phyloP scores from a whole-genome alignment of 2,888 invertebrate species.

The Euzophera pinguis region DNA sequence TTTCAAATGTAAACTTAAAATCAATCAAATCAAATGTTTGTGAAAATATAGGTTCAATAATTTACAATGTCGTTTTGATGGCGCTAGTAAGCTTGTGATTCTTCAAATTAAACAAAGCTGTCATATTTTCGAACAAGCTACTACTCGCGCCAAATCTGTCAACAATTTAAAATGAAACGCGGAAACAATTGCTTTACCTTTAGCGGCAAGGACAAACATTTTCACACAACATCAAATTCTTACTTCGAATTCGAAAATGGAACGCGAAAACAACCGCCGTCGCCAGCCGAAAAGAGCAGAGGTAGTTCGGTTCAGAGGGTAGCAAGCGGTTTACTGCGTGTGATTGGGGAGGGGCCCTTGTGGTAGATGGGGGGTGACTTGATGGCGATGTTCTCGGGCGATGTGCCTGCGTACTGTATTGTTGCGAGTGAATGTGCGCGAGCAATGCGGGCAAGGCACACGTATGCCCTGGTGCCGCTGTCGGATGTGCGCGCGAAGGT shows the following conservation, averaged over 20 bases:
- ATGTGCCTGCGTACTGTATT: constrained; percentile 95
- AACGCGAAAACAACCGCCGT: constrained; percentile 28
- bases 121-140: too few relatives aligned
- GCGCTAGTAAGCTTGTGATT: too few relatives aligned
- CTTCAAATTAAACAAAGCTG: too few relatives aligned
- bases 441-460: constrained; percentile 94
- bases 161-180: too few relatives aligned
- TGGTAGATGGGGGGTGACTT: constrained; percentile 82
- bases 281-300: constrained; percentile 48
- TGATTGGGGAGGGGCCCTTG: constrained; percentile 82
- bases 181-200: too few relatives aligned
- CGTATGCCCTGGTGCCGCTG: constrained; percentile 95
- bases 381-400: constrained; percentile 92
- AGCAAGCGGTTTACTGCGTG: constrained; percentile 74
- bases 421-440: constrained; percentile 94
- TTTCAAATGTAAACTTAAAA: too few relatives aligned
- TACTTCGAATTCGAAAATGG: constrained; percentile 6
- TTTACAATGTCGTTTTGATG: too few relatives aligned
- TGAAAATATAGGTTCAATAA: too few relatives aligned
- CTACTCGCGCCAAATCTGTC: too few relatives aligned
- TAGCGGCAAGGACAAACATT: background rate
- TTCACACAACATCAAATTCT: background rate
- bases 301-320: constrained; percentile 64
- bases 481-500: constrained; percentile 93
- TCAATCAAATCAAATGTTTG: too few relatives aligned